Base-by-base conservation (phyloP, 2,113 vertebrate genomes). In the Alligator mississippiensis region DNA sequence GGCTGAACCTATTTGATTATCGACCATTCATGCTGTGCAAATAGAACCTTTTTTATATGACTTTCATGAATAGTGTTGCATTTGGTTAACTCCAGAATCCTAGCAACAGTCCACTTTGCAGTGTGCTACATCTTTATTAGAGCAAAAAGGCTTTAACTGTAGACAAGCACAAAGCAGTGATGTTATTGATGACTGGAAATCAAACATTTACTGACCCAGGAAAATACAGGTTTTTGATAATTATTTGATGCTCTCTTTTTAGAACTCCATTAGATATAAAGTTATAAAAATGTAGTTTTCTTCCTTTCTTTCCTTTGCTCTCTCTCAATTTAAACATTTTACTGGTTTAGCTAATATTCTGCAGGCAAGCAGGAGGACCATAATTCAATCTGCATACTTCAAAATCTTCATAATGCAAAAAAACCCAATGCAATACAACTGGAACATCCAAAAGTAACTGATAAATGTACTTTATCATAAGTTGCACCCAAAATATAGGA, bases 51-150 rank as follows among this genome's bases (percentile, higher is more conserved):
- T 95, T 96, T 95, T 92, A 81, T 91, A 80, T 3, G 58, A 84
- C 93, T 95, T 96, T 95, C 55, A 28, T 93, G 72, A 94, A 86
- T 55, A 62, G 58, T 90, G 64, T 64, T 92, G n/a, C 21, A 91
- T 97, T 95, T 87, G 59, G 7, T 77, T 80, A 79, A 95, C 91
- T 93, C 77, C 95, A 66, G 89, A 87, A 92, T 97, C 92, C 90
- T 97, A 97, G 93, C 93, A 97, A 95, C 87, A 94, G 34, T 63
- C 15, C 60, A 84, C 78, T 97, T 97, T 84, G 3, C 58, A 93
- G 81, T 68, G 21, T 88, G 19, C 21, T 85, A 19, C 62, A 91
- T 64, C 14, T 84, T 68, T 91, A 93, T 95, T 87, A 86, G 85
- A 91, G 25, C 9, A 92, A 95, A 96, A 47, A 84, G 76, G 15